Base-by-base conservation (phyloP, 2,797 vertebrate species). In the Helicolenus hilgendorfi region DNA sequence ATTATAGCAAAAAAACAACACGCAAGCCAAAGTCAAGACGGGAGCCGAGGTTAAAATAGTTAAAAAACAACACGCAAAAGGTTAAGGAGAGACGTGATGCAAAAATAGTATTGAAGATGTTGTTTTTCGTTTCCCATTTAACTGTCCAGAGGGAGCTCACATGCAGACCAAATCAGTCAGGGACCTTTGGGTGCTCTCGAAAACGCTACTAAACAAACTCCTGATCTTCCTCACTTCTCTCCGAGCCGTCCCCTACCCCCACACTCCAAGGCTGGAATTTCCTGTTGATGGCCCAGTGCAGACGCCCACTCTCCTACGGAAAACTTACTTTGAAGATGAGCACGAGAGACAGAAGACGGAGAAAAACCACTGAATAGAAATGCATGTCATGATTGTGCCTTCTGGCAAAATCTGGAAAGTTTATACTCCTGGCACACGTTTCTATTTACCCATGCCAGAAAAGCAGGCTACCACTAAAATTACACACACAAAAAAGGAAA, bases 231-330 rank as follows among this genome's bases (percentile, higher is more conserved):
- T 91, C 76, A 82, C 82, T 87, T 77, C 62, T 69, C 83, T 88
- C 84, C 85, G 72, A 87, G 88, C 77, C 83, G 22, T 88, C 86
- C 86, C 82, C 92, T 89, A 83, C 91, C 91, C 93, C 94, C 92
- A 95, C 88, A 84, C 87, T 89, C 72, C 60, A 10, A 87, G 90
- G 84, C 83, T 96, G 97, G 97, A 97, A 97, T 97, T 97, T 98
- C 97, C 96, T 97, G 96, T 96, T 96, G 95, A 97, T 93, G 92
- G 96, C 92, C 93, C 78, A 92, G 64, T 94, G 92, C 92, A 94
- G 95, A 96, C 92, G 88, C 91, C 94, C 86, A 93, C 94, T 92
- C 79, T 91, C 67, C 83, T 72, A 91, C 80, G 75, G 94, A 96
- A 96, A 96, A 96, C 88, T 81, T 77, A 64, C 83, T 94, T 89